Evolutionary conservation across 1,140 invertebrate genomes (phyloP).

Genomic region (Brachionus asplanchnoidis): DNA sequence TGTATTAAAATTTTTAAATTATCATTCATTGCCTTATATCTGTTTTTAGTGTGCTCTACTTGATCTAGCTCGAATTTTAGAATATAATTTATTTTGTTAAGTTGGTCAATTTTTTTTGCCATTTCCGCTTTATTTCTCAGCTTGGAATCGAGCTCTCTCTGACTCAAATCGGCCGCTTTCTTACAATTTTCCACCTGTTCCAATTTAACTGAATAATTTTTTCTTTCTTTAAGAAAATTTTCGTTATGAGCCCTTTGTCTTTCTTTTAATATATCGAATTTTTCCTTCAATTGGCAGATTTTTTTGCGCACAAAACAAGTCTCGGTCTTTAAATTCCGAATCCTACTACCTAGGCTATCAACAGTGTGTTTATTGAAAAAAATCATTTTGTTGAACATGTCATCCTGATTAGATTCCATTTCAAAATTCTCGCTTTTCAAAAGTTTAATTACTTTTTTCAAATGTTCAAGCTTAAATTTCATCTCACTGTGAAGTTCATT

Average conservation of each 20-base stretch:
- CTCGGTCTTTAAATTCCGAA: neutral
- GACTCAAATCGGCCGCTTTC: neutral
- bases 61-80: neutral
- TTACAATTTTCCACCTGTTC: neutral
- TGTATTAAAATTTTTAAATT: neutral
- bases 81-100: slow-evolving; percentile 19
- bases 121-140: neutral
- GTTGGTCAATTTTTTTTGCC: neutral
- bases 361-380: neutral
- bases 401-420: neutral
- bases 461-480: neutral
- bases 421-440: neutral
- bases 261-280: neutral
- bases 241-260: slow-evolving; percentile 16
- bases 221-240: slow-evolving; percentile 15
- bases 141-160: neutral
- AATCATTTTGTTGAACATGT: neutral
- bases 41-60: neutral
- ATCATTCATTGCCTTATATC: neutral
- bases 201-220: neutral
- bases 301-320: slow-evolving; percentile 20
- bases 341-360: neutral
- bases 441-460: neutral
- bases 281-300: neutral
- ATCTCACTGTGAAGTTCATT: neutral